phyloP scores from a whole-genome alignment of 2,888 invertebrate genomes.

The Xestia sexstrigata region DNA sequence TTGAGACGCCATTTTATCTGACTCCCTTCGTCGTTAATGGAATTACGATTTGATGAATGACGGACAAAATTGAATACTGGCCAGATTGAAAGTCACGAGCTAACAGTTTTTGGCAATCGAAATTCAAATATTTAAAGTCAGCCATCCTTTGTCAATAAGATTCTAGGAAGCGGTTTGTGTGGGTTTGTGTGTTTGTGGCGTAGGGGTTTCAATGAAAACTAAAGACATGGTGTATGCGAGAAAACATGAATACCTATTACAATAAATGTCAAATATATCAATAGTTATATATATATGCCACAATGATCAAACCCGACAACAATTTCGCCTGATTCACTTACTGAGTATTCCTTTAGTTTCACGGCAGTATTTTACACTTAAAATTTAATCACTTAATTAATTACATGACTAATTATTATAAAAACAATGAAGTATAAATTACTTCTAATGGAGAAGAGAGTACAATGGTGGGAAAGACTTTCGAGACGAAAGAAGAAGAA shows the following conservation, averaged over 20 bases:
- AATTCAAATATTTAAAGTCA: neutral
- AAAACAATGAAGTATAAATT: slow-evolving; percentile 72
- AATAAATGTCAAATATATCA: neutral
- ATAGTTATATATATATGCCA: too few species aligned
- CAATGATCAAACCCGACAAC: slow-evolving; percentile 30
- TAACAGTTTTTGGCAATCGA: neutral
- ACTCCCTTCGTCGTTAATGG: neutral
- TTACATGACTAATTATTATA: slow-evolving; percentile 72
- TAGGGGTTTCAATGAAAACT: neutral
- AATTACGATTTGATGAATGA: neutral
- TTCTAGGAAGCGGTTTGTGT: neutral
- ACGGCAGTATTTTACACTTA: slow-evolving; percentile 71
- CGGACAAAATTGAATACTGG: neutral
- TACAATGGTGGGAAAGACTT: slow-evolving; percentile 71
- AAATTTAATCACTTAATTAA: slow-evolving; percentile 66
- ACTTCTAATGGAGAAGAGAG: slow-evolving; percentile 65
- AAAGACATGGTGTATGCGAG: neutral
- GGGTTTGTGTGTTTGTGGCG: neutral
- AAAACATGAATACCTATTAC: neutral
- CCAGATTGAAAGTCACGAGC: neutral
- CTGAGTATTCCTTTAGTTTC: slow-evolving; percentile 65
- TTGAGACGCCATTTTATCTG: slow-evolving; percentile 2
- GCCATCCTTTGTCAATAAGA: neutral
- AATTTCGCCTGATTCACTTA: slow-evolving; percentile 53
- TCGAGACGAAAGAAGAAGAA: slow-evolving; percentile 59